Percentiles rank a stretch among this genome's conserved stretches.
Conservation (phyloP, 2,113 vertebrate species). For the Manacus vitellinus region DNA sequence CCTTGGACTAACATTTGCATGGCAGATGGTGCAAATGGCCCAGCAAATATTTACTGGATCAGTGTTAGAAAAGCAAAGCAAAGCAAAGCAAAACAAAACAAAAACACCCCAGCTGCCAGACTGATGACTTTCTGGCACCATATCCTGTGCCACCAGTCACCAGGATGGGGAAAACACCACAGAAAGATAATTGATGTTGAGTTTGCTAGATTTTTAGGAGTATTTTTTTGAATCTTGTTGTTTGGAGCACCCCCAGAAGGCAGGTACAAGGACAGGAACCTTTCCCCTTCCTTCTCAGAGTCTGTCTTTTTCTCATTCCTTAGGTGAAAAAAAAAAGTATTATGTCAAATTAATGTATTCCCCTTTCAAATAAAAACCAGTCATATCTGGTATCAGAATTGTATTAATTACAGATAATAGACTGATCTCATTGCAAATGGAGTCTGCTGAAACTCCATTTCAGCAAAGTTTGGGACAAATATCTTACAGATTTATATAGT, state of each 20-base stretch:
- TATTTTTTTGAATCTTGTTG: not conserved
- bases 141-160: slow-evolving; percentile 35
- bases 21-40: slow-evolving; percentile 79
- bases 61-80: slow-evolving; percentile 54
- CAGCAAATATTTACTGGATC: slow-evolving; percentile 77
- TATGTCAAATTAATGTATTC: not conserved
- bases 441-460: not conserved
- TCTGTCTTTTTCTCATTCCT: not conserved
- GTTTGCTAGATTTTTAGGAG: slow-evolving; percentile 46
- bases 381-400: not conserved
- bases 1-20: slow-evolving; percentile 71
- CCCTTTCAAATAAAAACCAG: not conserved
- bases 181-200: slow-evolving; percentile 47
- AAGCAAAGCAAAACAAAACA: slow-evolving; percentile 22
- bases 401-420: not conserved
- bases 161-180: slow-evolving; percentile 13
- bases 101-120: slow-evolving; percentile 67
- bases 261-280: not conserved
- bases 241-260: not conserved
- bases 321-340: not conserved
- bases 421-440: not conserved
- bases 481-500: not conserved
- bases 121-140: slow-evolving; percentile 69
- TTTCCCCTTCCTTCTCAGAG: not conserved
- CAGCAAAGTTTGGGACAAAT: not conserved